Conservation (phyloP, 2,888 invertebrate species). For the Brenthis hecate region DNA sequence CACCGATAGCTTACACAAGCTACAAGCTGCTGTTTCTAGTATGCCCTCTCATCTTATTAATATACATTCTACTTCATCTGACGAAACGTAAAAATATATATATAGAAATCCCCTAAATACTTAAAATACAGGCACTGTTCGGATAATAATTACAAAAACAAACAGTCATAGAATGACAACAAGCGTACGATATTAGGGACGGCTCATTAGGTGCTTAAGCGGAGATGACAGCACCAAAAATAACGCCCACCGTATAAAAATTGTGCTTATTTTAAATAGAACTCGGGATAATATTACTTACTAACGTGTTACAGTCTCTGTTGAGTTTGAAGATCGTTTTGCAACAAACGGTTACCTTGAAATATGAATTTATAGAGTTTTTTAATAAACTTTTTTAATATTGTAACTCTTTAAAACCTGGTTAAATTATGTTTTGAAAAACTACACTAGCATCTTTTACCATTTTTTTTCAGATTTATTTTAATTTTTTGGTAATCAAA, state of each 20-base stretch:
- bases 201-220: conserved; percentile 79
- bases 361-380: no score
- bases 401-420: no score
- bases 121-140: conserved; percentile 38
- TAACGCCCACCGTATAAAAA: conserved; percentile 62
- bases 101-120: conserved; percentile 41
- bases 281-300: not conserved
- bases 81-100: conserved; percentile 38
- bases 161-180: conserved; percentile 66
- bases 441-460: no score
- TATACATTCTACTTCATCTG: not conserved
- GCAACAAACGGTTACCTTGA: no score
- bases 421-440: no score
- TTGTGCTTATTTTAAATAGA: conserved; percentile 47
- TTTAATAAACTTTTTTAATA: no score
- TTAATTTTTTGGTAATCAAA: no score
- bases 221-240: conserved; percentile 77
- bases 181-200: conserved; percentile 74
- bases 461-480: no score
- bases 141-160: conserved; percentile 70
- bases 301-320: not conserved
- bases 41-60: not conserved
- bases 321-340: not conserved
- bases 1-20: no score
- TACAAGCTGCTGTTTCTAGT: no score